phyloP scores from a whole-genome alignment of 35 echinoderm and acorn worm species.

The Apostichopus parvimensis region DNA sequence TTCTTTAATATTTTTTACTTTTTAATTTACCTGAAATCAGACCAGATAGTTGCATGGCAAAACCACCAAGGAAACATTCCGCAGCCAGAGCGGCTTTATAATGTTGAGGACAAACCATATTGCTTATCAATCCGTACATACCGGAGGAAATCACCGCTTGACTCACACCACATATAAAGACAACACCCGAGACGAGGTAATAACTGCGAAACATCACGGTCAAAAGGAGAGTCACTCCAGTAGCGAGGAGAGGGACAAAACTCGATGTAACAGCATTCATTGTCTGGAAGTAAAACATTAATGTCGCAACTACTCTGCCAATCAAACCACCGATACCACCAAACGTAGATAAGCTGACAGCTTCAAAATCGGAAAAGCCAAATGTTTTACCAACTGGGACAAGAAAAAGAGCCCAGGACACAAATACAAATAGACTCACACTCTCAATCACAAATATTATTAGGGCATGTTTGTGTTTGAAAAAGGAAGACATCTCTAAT shows the following conservation, averaged over 20 bases:
- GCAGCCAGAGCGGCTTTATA: background rate
- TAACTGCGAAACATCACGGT: background rate
- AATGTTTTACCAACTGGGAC: conserved; percentile 3
- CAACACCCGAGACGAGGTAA: background rate
- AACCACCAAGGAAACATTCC: background rate
- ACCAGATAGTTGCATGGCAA: conserved; percentile 6
- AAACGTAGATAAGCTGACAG: background rate
- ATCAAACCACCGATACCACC: background rate
- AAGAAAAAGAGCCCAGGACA: conserved; percentile 27
- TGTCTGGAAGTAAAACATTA: background rate
- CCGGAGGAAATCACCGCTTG: background rate
- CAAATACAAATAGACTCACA: background rate
- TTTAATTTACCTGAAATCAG: background rate
- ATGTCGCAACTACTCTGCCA: background rate
- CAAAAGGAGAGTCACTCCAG: background rate
- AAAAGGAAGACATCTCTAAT: background rate
- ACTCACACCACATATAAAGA: background rate
- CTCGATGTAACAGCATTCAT: background rate
- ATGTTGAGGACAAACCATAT: background rate
- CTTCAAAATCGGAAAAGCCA: background rate
- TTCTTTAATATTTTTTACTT: too few species aligned
- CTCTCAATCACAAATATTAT: background rate
- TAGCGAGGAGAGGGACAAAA: background rate
- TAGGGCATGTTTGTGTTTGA: background rate
- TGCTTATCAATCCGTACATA: background rate